phyloP scores from a whole-genome alignment of 2,113 vertebrate species.

The Zosterops japonicus region DNA sequence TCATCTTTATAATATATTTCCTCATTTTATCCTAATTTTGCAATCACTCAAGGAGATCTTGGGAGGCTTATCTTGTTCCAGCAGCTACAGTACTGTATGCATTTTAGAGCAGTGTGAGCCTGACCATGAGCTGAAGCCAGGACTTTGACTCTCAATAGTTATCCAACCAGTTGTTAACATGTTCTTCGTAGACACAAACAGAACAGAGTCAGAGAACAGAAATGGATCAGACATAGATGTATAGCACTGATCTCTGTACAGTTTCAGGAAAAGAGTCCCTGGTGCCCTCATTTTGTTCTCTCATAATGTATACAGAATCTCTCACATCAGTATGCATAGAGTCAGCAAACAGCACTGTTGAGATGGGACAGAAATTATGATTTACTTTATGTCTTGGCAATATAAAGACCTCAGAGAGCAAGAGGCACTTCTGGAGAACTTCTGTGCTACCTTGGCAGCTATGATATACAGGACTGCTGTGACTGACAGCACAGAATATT shows the following conservation, averaged over 20 bases:
- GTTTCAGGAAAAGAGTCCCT: background rate
- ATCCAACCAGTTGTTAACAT: background rate
- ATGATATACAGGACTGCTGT: background rate
- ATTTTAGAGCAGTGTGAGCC: background rate
- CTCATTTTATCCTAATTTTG: conserved; percentile 19
- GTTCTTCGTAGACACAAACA: background rate
- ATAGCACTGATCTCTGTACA: background rate
- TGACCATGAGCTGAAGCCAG: background rate
- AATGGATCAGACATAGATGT: background rate
- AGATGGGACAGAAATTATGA: background rate
- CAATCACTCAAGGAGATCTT: background rate
- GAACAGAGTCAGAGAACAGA: background rate
- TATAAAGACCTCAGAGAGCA: background rate
- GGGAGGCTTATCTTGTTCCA: background rate
- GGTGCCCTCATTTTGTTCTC: background rate
- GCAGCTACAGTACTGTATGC: background rate
- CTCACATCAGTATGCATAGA: background rate
- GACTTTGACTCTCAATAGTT: background rate
- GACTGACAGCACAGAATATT: background rate
- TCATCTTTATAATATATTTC: conserved; percentile 7
- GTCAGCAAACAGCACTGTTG: background rate
- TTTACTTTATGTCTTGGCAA: background rate
- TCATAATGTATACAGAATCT: background rate
- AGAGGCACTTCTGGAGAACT: background rate
- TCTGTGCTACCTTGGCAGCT: background rate